Conservation (phyloP, 2,113 vertebrate species). For the Dromas ardeola region DNA sequence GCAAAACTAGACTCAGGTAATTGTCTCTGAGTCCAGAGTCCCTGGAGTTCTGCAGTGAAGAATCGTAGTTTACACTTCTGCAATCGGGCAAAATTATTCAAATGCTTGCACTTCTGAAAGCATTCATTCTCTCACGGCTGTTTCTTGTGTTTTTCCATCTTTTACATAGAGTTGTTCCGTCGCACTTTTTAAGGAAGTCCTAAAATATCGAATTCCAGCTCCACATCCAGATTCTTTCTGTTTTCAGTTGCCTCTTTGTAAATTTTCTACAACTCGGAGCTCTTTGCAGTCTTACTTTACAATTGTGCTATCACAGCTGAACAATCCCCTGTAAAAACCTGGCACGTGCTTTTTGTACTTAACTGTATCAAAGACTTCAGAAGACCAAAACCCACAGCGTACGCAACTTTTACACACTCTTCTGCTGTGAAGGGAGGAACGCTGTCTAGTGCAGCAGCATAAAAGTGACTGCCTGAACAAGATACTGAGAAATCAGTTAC, state of each 20-base stretch:
- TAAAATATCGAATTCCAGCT: neutral
- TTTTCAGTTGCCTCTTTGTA: neutral
- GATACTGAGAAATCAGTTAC: neutral
- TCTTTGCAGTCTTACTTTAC: neutral
- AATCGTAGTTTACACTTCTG: neutral
- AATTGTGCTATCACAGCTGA: neutral
- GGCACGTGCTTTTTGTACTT: neutral
- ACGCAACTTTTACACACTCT: fast-evolving
- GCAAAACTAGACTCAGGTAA: neutral
- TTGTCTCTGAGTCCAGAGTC: neutral
- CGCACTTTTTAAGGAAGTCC: neutral
- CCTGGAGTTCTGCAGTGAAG: neutral
- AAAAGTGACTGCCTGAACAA: neutral
- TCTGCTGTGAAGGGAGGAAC: neutral
- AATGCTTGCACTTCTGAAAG: neutral
- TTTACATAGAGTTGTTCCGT: neutral
- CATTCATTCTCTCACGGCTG: neutral
- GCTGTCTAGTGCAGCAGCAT: neutral
- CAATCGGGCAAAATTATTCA: neutral
- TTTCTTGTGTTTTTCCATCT: neutral
- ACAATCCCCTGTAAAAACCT: neutral
- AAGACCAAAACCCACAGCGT: neutral
- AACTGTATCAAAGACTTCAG: neutral
- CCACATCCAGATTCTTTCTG: neutral
- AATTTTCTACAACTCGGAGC: neutral